Conservation (phyloP, 1,140 invertebrate species). For the Penaeus japonicus region DNA sequence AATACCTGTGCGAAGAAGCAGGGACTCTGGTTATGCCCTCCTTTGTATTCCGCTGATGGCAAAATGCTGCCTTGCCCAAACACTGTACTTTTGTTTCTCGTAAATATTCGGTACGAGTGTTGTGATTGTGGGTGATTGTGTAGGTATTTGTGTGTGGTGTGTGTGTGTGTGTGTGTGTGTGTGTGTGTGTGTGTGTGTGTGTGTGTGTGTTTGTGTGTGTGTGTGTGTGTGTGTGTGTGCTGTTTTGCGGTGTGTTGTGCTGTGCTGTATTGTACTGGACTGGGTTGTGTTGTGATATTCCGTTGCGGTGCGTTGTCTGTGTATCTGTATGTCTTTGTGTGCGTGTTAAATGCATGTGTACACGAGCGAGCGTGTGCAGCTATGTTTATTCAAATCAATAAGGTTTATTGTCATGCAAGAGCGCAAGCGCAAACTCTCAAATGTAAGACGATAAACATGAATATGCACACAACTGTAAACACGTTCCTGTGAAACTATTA, state of each 20-base stretch:
- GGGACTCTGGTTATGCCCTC: neutral
- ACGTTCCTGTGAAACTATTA: neutral
- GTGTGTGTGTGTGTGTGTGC: neutral
- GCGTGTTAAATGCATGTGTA: neutral
- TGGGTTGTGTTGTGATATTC: no score
- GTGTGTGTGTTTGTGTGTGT: neutral
- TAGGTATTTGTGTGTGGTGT: neutral
- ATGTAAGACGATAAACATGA: neutral
- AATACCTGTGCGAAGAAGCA: constrained; percentile 73
- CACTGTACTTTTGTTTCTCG: no score
- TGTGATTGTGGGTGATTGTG: neutral
- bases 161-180: neutral
- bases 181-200: neutral
- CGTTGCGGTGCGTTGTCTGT: neutral
- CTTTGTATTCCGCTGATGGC: no score
- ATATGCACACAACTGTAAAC: neutral
- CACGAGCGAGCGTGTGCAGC: no score
- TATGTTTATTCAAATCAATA: no score
- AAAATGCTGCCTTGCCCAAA: no score
- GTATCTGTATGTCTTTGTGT: neutral
- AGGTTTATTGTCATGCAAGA: no score
- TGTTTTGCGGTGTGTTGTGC: neutral
- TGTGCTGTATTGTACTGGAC: neutral
- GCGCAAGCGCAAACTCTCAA: neutral
- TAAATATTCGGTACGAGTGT: neutral